Evolutionary conservation across 2,888 invertebrate species (phyloP).

Genomic region (Lycocerus yunnanus): DNA sequence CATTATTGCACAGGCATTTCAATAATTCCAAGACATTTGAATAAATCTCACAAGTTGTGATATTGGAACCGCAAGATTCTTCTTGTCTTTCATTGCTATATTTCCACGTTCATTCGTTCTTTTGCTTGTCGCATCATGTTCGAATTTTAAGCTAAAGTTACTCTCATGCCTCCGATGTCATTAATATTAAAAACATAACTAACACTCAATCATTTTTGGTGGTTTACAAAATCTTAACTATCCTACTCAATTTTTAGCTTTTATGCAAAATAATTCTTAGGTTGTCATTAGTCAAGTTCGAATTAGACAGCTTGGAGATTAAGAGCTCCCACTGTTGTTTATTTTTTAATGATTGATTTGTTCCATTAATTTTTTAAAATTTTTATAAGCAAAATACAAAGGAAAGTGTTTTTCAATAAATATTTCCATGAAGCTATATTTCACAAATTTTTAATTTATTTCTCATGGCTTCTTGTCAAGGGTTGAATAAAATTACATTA

Average conservation of each 20-base stretch:
- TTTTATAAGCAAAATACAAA: not conserved
- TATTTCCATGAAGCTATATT: not conserved
- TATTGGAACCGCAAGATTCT: too few relatives aligned
- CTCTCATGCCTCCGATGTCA: not conserved
- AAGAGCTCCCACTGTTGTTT: not conserved
- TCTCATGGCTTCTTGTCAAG: not conserved
- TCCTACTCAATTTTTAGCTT: not conserved
- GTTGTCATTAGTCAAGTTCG: not conserved
- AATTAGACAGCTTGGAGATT: not conserved
- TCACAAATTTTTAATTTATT: not conserved
- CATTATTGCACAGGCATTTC: too few relatives aligned
- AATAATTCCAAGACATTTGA: too few relatives aligned
- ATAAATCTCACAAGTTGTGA: too few relatives aligned
- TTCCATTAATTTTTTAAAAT: not conserved
- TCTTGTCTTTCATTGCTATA: too few relatives aligned
- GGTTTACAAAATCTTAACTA: not conserved
- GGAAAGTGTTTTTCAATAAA: not conserved
- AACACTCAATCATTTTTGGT: not conserved
- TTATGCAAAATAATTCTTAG: not conserved
- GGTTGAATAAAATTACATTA: slow-evolving; percentile 16
- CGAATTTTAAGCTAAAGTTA: not conserved
- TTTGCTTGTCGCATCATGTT: too few relatives aligned
- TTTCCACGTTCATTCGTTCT: too few relatives aligned
- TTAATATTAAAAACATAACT: not conserved
- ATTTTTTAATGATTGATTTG: not conserved